Evolutionary conservation across 2,113 vertebrate genomes (phyloP).

Genomic region (Glareola pratincola): DNA sequence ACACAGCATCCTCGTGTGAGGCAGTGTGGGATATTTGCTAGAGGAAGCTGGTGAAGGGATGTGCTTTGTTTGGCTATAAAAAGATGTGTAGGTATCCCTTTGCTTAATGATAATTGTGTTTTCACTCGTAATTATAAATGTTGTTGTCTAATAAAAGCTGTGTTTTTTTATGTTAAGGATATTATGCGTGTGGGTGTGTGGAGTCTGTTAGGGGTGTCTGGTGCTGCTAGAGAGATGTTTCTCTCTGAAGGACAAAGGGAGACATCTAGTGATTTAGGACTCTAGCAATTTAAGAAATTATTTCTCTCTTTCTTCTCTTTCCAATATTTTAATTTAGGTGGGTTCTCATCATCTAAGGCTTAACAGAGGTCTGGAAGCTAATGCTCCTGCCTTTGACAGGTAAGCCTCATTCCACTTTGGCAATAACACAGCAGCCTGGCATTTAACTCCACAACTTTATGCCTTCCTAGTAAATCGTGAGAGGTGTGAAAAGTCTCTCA

Average conservation of each 20-base stretch:
- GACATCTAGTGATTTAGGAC: conserved; percentile 54
- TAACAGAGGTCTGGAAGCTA: conserved; percentile 81
- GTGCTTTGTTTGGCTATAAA: background rate
- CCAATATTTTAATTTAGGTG: conserved; percentile 65
- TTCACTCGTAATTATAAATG: background rate
- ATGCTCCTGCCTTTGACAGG: conserved; percentile 83
- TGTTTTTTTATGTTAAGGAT: conserved; percentile 12
- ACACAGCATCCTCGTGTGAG: background rate
- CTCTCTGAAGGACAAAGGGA: conserved; percentile 48
- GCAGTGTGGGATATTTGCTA: background rate
- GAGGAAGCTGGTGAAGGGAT: background rate
- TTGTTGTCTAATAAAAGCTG: conserved; percentile 10
- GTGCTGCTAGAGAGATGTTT: background rate
- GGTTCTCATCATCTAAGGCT: conserved; percentile 80
- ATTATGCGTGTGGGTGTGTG: background rate
- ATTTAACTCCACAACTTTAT: background rate
- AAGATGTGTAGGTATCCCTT: conserved; percentile 16
- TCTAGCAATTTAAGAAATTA: background rate
- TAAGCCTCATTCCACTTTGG: conserved; percentile 28
- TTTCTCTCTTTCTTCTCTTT: background rate
- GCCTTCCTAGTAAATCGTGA: background rate
- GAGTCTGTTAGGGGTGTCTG: background rate
- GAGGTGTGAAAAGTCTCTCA: background rate
- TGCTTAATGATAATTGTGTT: conserved; percentile 22
- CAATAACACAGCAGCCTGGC: background rate